Evolutionary conservation across 2,888 invertebrate species (phyloP), one percentile per base, ranked within the genome.

Genomic region (Rugalucina vietnamica): DNA sequence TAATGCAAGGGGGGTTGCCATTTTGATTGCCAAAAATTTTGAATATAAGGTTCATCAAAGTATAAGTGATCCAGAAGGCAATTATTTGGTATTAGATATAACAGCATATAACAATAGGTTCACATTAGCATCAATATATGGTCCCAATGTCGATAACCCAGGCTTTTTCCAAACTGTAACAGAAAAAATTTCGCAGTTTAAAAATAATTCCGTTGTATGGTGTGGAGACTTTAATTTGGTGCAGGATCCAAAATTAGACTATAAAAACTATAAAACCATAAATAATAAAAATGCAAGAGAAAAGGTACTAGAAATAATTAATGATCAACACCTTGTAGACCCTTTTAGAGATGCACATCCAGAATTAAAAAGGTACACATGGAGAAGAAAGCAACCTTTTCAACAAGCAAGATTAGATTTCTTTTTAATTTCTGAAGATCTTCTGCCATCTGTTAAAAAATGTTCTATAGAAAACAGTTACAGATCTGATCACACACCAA

Each of bases 331-430:
- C 43, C 27, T 72, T 29, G 14, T 37, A 43, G 72, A 72, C 39
- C 39, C 39, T 39, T 72, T 32, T 24, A 72, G 72, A 37, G 72
- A 39, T 27, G 43, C 43, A 37, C 43, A 72, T 37, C 29, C 37
- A 10, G 72, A 72, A 14, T 29, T 43, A 18, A 72, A 27, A 36
- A 72, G 72, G 43, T 72, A 24, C 27, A 72, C 72, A 5, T 72
- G 72, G 72, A 72, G 72, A 43, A 39, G 43, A 29, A 72, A 36
- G 27, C 29, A 72, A 12, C 72, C 36, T 21, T 39, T 72, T 24
- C 72, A 39, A 39, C 39, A 72, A 72, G 43, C 72, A 72, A 72
- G 72, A 43, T 5, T 72, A n/a, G 72, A 72, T 24, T 72, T 69
- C 29, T 39, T 39, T 72, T 72, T 72, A 72, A 10, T 72, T 72